Evolutionary conservation across 2,113 vertebrate genomes (phyloP), one percentile per base, ranked within the genome.

Genomic region (Apteryx owenii): DNA sequence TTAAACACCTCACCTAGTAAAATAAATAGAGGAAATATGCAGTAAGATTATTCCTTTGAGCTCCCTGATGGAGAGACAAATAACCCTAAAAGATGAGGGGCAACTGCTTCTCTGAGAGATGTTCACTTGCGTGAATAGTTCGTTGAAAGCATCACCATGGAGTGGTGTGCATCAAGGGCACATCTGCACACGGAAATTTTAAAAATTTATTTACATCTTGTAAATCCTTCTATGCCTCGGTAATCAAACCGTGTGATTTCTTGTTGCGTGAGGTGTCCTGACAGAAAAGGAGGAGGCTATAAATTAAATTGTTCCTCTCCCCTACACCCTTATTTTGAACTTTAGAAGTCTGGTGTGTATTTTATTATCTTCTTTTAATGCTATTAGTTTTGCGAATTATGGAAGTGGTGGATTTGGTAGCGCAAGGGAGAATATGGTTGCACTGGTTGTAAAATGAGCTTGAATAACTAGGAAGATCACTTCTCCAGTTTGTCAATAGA

Each of bases 1-100:
- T 95, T 96, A 95, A 97, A 96, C 85, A 91, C 93, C 93, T 96
- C 61, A 72, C 91, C 93, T 75, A 81, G 88, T 96, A 93, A 97
- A 97, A 93, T 65, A 95, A 95, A 91, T 91, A 83, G 89, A 91
- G 85, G 85, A 91, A 95, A 90, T 90, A 82, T 29, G 44, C 62
- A 54, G 23, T 70, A 73, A 70, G 78, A 77, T 95, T 95, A 91
- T 89, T 95, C 48, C 44, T 84, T 86, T 91, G 79, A 93, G 88
- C 79, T 94, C 64, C 0, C 4, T 31, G 72, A 62, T 81, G 80
- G 66, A 65, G 56, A 90, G 65, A 89, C 70, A 94, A 94, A 76
- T 62, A 88, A 48, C 50, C 36, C 4, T 73, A 64, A 94, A 90
- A 84, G 50, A 46, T 36, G 73, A 93, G 80, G 40, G 76, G 16